Evolutionary conservation across 2,113 vertebrate genomes (phyloP).

Genomic region (Rhombomys opimus): DNA sequence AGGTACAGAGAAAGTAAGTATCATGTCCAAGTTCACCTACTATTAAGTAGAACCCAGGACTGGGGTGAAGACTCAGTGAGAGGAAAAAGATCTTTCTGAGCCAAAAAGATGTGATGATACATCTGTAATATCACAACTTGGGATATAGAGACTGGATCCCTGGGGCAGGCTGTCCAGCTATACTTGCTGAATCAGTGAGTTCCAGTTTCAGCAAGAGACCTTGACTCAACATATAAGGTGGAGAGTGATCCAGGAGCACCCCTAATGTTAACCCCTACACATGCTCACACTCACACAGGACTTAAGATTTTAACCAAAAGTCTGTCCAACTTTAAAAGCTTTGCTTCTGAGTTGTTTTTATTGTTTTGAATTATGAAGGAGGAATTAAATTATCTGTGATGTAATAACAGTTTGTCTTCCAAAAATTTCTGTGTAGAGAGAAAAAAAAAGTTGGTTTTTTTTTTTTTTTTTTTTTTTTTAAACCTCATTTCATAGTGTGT

Average conservation of each 20-base stretch:
- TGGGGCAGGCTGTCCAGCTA: neutral
- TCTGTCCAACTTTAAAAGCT: neutral
- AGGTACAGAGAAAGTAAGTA: neutral
- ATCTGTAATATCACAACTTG: neutral
- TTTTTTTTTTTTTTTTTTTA: neutral
- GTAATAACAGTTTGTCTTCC: conserved; percentile 35
- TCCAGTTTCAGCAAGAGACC: neutral
- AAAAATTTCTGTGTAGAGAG: neutral
- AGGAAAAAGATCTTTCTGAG: too few species aligned
- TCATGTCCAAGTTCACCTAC: neutral
- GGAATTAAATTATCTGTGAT: neutral
- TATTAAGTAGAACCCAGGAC: neutral
- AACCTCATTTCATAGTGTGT: neutral
- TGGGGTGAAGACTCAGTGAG: neutral
- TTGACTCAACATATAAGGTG: neutral
- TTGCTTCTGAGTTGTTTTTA: neutral
- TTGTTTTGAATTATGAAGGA: conserved; percentile 38
- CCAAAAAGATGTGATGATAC: neutral
- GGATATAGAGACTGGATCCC: neutral
- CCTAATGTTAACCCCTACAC: neutral
- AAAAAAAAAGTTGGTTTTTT: neutral
- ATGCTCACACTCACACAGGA: neutral
- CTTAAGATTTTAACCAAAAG: neutral
- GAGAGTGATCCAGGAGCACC: neutral
- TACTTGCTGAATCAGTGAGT: neutral